Base-by-base conservation (phyloP, 1,140 invertebrate genomes). In the Hormaphis cornu region DNA sequence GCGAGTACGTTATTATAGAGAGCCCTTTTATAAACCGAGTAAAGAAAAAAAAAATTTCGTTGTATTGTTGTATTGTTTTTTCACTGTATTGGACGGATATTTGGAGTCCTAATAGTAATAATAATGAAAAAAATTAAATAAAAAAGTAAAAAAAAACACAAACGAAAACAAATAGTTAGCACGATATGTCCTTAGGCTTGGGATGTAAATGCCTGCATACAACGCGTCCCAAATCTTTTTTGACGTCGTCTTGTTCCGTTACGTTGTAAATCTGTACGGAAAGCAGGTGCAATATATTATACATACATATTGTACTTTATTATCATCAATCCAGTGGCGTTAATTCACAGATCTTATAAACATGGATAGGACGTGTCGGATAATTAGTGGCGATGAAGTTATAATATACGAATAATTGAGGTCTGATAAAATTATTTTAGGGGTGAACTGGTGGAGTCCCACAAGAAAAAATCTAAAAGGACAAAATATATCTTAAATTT, bases 171-270 rank as follows among this genome's bases (percentile, higher is more conserved):
- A 40, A 8, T n/a, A n/a, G 3, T 33, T n/a, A 66, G 12, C 61
- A 66, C n/a, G n/a, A n/a, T 8, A 66, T 22, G 8, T 16, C 44
- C 20, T 10, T 28, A 5, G 30, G 44, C 2, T 35, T 66, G n/a
- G 44, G 61, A 16, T 22, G n/a, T 50, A 66, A 35, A 66, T 66
- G 26, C 24, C 35, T 46, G 28, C 61, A 66, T 14, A 66, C 35
- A 16, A 46, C 44, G 7, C 24, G 33, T 20, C 2, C 10, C 9
- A 66, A 35, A 24, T 66, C 9, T 8, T 50, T 20, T 66, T 48
- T 46, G 1, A 28, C 61, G 0, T 66, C 42, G 3, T 35, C 12
- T 50, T 66, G 61, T 22, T 66, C 61, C 3, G 14, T 50, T 50
- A 50, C 28, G 7, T 35, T 66, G 18, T 33, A 66, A 1, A 50